Percentiles rank a stretch among this genome's conserved stretches.
phyloP scores from a whole-genome alignment of 2,113 vertebrate species.

The sheep (Ovis aries) region ARS-UI_Ramb_v3.0 NC_056063.1:18446001-18446500 shows the following conservation, averaged over 20 bases:
- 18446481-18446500: background rate
- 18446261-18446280: background rate
- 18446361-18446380: background rate
- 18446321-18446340: background rate
- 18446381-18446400: background rate
- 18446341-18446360: background rate
- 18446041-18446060: background rate
- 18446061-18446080: background rate
- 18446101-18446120: background rate
- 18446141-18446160: background rate
- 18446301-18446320: background rate
- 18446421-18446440: background rate
- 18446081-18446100: background rate
- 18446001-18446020: background rate
- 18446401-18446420: background rate
- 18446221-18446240: background rate
- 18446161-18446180: background rate
- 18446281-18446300: background rate
- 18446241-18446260: background rate
- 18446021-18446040: background rate
- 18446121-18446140: background rate
- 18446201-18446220: background rate
- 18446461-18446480: background rate
- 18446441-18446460: background rate
- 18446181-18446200: background rate